Evolutionary conservation across 2,797 vertebrate genomes (phyloP).

Genomic region (Urocyon cinereoargenteus): DNA sequence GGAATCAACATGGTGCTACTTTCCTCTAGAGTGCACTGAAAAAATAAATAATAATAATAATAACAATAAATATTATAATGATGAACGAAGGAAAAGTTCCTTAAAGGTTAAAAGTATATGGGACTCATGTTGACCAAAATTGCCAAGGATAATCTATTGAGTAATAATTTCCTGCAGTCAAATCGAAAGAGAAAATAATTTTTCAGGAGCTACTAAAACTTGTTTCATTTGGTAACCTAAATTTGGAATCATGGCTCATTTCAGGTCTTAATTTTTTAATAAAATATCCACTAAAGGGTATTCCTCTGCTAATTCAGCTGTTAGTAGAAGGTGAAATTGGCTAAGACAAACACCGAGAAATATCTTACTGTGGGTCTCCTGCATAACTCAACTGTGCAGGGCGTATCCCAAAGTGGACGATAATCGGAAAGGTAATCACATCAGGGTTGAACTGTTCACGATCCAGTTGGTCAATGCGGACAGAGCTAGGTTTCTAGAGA

Average conservation of each 20-base stretch:
- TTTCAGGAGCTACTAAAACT: conserved; percentile 26
- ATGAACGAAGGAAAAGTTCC: conserved; percentile 34
- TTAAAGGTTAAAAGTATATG: conserved; percentile 22
- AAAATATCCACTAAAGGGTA: conserved; percentile 37
- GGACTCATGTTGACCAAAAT: conserved; percentile 2
- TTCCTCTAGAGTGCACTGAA: conserved; percentile 53
- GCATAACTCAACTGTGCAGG: conserved; percentile 99
- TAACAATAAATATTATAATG: neutral
- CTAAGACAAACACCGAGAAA: conserved; percentile 78
- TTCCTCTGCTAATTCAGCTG: conserved; percentile 70
- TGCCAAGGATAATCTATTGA: neutral
- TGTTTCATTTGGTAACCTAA: conserved; percentile 41
- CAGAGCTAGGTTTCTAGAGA: conserved; percentile 97
- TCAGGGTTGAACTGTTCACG: conserved; percentile 98
- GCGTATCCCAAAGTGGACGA: conserved; percentile 98
- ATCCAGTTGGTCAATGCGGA: conserved; percentile 99
- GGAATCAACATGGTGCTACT: conserved; percentile 42
- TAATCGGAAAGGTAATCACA: conserved; percentile 99
- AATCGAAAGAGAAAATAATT: conserved; percentile 38
- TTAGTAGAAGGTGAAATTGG: conserved; percentile 82
- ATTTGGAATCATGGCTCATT: conserved; percentile 56
- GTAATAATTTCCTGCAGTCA: conserved; percentile 33
- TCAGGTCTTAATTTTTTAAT: conserved; percentile 53
- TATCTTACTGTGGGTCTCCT: conserved; percentile 98
- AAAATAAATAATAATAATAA: conserved; percentile 55